Conservation (phyloP, 2,113 vertebrate genomes). For the Xerus inauris region DNA sequence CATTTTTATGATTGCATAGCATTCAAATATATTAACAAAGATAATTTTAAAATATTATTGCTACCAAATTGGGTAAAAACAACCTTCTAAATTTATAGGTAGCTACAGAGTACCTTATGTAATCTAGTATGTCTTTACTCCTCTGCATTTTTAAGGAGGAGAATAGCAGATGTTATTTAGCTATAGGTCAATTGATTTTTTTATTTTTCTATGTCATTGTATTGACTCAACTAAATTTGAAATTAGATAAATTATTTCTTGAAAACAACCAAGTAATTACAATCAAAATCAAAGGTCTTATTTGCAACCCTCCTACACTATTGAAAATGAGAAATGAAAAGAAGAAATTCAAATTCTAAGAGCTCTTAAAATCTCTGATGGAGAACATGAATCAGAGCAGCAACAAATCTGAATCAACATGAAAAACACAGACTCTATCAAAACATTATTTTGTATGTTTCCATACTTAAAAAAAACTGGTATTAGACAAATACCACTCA, state of each 20-base stretch:
- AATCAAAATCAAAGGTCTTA: neutral
- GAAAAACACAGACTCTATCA: neutral
- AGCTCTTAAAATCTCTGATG: neutral
- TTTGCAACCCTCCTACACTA: neutral
- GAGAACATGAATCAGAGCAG: neutral
- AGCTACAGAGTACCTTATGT: neutral
- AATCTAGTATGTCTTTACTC: neutral
- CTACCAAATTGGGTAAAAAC: neutral
- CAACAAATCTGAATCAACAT: neutral
- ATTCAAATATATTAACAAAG: slow-evolving; percentile 7
- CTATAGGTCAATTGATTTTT: neutral
- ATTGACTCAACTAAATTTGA: neutral
- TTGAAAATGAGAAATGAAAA: neutral
- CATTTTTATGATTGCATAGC: neutral
- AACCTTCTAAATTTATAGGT: neutral
- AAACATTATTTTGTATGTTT: neutral
- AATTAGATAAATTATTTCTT: neutral
- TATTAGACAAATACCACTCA: neutral
- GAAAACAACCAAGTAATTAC: neutral
- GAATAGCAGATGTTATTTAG: neutral
- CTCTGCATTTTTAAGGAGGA: neutral
- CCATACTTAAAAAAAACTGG: neutral
- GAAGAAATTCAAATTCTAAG: neutral
- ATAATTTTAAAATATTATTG: neutral
- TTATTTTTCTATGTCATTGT: neutral